Base-by-base conservation (phyloP, 2,113 vertebrate species). In the Cacatua alba region DNA sequence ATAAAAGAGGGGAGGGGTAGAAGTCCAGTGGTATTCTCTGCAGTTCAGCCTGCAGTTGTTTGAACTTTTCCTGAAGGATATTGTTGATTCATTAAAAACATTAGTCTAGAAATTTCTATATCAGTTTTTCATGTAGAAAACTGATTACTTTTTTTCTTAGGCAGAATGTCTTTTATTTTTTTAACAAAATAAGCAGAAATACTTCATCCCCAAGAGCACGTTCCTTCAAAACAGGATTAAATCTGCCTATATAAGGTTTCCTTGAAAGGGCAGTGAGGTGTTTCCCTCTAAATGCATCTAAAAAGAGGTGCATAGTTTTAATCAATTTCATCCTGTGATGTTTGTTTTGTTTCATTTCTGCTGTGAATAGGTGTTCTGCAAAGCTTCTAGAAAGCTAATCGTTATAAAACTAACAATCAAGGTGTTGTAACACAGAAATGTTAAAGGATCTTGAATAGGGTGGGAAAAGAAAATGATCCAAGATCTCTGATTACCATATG, bases 401-500 rank as follows among this genome's bases (percentile, higher is more conserved):
- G 28, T 69, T 57, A 11, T 6, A 41, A 65, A 71, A 70, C 11
- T 78, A 29, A 29, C 31, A 76, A 49, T 46, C 31, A 24, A 6
- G 25, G 9, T 35, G 11, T 41, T 35, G 6, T 44, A 26, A 11
- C 21, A 31, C 14, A 35, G 33, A 70, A 70, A 41, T 37, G 20
- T 79, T 67, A n/a, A 69, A 84, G 5, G 11, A 63, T 33, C 31
- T 59, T 6, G 20, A 75, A 67, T 4, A 55, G 26, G 11, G 3
- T 57, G 17, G 44, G 35, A 43, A 59, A 43, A 88, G 41, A 75
- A 77, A 79, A 57, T 25, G 16, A 88, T 28, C 37, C n/a, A 59
- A 49, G 2, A 11, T 64, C 18, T 57, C 55, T 41, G 18, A 26
- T 25, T 41, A 9, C 17, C 0, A 0, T 62, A 9, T 75, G 12